Base-by-base conservation (phyloP, 2,797 vertebrate species). In the Pseudochirops cupreus region DNA sequence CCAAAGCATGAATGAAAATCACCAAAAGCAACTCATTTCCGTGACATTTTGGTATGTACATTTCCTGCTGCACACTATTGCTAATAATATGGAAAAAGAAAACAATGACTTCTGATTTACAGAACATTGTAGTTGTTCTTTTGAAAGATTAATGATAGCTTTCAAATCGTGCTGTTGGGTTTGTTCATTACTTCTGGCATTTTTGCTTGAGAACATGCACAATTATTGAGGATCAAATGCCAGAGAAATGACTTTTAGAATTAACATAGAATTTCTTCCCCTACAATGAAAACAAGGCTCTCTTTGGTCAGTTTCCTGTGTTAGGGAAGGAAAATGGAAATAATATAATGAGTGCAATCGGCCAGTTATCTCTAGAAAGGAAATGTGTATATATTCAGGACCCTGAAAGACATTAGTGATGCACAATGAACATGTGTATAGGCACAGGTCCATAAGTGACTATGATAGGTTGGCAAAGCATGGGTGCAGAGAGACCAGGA, bases 121-220 rank as follows among this genome's bases (percentile, higher is more conserved):
- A 11, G 55, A 52, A 56, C 39, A 92, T 67, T 95, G 92, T 82
- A 87, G 50, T 90, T 95, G 24, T 92, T 96, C 90, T 96, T 95
- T 26, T 92, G 58, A 92, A 62, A 93, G 92, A 94, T 95, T 94
- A 94, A 94, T 91, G 92, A 5, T 33, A 28, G 9, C 50, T 94
- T 96, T 57, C 90, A 93, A 98, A 97, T 96, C 91, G 92, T 39
- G 58, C 91, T 93, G n/a, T 56, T 92, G 93, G 91, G 55, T 93
- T 92, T 96, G n/a, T 94, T 95, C 67, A 94, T 97, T 95, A 58
- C 90, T 95, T 94, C 90, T 97, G 96, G 97, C 52, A 94, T 97
- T 97, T 97, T 93, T 97, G 96, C 98, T 96, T 95, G 54, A 95
- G 96, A 98, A 97, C 95, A 96, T 82, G 92, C 0, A 0, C 95